Evolutionary conservation across 2,113 vertebrate species (phyloP).

Genomic region (Rhineura floridana): DNA sequence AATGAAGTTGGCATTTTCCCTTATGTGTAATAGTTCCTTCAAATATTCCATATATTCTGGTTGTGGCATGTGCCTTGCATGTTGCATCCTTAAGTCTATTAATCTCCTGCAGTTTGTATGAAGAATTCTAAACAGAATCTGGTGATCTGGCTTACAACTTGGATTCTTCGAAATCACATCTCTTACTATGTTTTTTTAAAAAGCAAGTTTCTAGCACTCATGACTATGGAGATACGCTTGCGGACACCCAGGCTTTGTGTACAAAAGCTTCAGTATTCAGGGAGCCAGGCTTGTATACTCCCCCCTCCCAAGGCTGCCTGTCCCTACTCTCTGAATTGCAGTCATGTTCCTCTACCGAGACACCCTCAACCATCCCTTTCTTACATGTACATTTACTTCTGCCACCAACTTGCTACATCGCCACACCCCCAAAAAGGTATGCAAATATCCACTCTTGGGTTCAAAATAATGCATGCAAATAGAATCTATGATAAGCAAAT

Average conservation of each 20-base stretch:
- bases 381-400: not conserved
- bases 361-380: not conserved
- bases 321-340: not conserved
- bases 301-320: not conserved
- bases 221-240: not conserved
- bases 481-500: not conserved
- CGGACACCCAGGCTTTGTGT: not conserved
- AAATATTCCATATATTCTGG: not conserved
- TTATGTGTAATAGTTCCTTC: not conserved
- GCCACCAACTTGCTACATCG: not conserved
- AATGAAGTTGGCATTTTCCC: not conserved
- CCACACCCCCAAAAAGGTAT: not conserved
- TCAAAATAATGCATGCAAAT: not conserved
- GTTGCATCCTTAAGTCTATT: not conserved
- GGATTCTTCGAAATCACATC: too few species aligned
- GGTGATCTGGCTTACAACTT: not conserved
- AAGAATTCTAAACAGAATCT: not conserved
- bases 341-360: not conserved
- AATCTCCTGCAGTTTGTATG: not conserved
- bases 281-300: not conserved
- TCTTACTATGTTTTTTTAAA: not conserved
- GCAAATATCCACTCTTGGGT: slow-evolving; percentile 24
- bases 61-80: not conserved
- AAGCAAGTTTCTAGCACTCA: slow-evolving; percentile 16
- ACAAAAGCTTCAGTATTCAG: not conserved